Evolutionary conservation across 30 jellyfish, hydroid and myxozoan species (phyloP), one percentile per base, ranked within the genome.

Genomic region (Turritopsis rubra): DNA sequence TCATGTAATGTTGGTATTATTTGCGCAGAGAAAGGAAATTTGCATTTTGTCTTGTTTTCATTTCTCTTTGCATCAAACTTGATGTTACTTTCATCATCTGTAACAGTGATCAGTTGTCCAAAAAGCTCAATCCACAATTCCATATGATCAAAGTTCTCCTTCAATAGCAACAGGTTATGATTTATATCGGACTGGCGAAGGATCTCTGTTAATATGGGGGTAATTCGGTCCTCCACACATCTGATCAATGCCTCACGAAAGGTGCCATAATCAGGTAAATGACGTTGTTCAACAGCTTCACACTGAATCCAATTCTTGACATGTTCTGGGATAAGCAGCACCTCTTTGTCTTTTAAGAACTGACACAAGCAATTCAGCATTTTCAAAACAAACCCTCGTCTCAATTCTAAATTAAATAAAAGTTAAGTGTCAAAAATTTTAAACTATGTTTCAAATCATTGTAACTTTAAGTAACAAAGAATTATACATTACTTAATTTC

Each of bases 191-290:
- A 52, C 29, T 74, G 77, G 3, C 79, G 21, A 21, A 87, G 79
- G 17, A 87, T 52, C 54, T 53, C 73, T 0, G 90, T 72, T 27
- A 87, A 77, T 1, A 87, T 60, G 7, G 95, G 95, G 29, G 79
- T 70, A 8, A 87, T 72, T 30, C 76, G 83, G 18, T 81, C 80
- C 53, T 87, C 95, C 54, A 87, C 85, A 18, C 92, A 88, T 21
- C 96, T 80, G 28, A 88, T 52, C 53, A 88, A 88, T 27, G 89
- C 88, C 60, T 88, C 92, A 13, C 96, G 87, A 52, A 84, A 84
- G 52, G 92, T 65, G 65, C 87, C 87, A 80, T 80, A 80, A 52
- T 65, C 52, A 0, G 87, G 87, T 1, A 52, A 30, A 80, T 80
- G 60, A 29, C 54, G 79, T 52, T 52, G 81, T 52, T 80, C 87